Percentiles rank a stretch among this genome's conserved stretches.
These are phyloP conservation scores for Taurulus bubalis DNA, from an alignment of 2,113 vertebrate genomes.

Conservation along the genomic window DNA sequence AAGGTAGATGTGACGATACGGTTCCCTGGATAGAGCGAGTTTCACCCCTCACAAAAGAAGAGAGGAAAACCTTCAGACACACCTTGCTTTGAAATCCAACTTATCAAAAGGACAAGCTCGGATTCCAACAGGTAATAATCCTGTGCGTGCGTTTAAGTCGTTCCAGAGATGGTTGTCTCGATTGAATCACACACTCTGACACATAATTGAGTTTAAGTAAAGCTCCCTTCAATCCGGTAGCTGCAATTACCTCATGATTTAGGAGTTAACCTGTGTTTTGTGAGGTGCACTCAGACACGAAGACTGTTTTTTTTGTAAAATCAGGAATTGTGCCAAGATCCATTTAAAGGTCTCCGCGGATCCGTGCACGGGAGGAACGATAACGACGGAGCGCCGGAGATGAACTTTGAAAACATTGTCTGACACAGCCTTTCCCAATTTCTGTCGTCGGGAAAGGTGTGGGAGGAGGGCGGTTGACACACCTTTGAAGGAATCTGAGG, in stretches of 20 bases:
- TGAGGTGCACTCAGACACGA: neutral
- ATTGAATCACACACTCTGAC: conserved; percentile 19
- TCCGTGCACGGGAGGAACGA: neutral
- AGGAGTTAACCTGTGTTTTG: conserved; percentile 34
- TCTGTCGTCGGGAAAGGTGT: neutral
- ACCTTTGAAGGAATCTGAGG: neutral
- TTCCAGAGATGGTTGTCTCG: conserved; percentile 23
- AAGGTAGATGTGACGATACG: conserved; percentile 1
- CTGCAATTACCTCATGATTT: conserved; percentile 55
- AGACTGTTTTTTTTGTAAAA: neutral
- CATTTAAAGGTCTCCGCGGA: neutral
- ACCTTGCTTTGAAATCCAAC: conserved; percentile 8
- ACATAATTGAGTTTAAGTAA: conserved; percentile 51
- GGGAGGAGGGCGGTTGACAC: neutral
- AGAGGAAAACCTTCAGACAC: neutral
- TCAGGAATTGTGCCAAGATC: neutral
- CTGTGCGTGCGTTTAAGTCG: conserved; percentile 20
- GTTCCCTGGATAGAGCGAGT: neutral
- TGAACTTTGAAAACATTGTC: neutral
- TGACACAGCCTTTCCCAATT: neutral
- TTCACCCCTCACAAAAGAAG: no score
- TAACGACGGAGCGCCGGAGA: neutral
- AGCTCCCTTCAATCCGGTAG: conserved; percentile 6
- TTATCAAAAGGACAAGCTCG: conserved; percentile 19
- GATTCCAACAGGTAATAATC: conserved; percentile 50